These are phyloP conservation scores for Eilema depressum DNA, from an alignment of 2,888 invertebrate genomes.

Conservation along the genomic window DNA sequence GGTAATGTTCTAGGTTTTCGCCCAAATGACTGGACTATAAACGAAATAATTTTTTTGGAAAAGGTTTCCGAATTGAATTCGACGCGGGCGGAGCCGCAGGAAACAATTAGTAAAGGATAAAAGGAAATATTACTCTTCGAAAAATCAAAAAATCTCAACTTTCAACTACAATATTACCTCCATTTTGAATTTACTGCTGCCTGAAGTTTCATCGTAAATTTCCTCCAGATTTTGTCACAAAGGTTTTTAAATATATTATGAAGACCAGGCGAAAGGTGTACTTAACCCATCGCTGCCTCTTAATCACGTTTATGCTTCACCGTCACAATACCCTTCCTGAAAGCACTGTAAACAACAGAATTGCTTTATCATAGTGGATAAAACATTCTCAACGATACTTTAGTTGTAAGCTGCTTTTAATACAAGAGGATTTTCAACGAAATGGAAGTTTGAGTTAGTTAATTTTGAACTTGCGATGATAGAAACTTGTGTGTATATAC, in stretches of 20 bases:
- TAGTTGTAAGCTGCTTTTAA: conserved; percentile 9
- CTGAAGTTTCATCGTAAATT: conserved; percentile 4
- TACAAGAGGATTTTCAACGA: background rate
- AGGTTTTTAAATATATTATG: conserved; percentile 28
- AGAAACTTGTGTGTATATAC: background rate
- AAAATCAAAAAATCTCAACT: background rate
- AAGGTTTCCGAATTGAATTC: no score
- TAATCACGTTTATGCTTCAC: conserved; percentile 37
- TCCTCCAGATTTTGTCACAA: conserved; percentile 9
- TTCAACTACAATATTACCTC: background rate
- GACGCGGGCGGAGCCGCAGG: no score
- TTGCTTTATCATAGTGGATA: conserved; percentile 26
- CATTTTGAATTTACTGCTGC: background rate
- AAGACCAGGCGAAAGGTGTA: conserved; percentile 15
- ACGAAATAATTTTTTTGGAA: no score
- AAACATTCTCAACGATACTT: conserved; percentile 10
- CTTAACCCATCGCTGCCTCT: conserved; percentile 30
- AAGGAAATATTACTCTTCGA: no score
- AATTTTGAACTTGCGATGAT: background rate
- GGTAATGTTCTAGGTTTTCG: no score
- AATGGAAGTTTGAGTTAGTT: background rate
- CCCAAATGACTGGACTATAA: no score
- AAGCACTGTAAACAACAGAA: conserved; percentile 32
- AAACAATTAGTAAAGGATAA: no score
- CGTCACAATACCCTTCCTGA: conserved; percentile 23